phyloP scores from a whole-genome alignment of 2,797 vertebrate genomes.

The Cephalopachus bancanus region DNA sequence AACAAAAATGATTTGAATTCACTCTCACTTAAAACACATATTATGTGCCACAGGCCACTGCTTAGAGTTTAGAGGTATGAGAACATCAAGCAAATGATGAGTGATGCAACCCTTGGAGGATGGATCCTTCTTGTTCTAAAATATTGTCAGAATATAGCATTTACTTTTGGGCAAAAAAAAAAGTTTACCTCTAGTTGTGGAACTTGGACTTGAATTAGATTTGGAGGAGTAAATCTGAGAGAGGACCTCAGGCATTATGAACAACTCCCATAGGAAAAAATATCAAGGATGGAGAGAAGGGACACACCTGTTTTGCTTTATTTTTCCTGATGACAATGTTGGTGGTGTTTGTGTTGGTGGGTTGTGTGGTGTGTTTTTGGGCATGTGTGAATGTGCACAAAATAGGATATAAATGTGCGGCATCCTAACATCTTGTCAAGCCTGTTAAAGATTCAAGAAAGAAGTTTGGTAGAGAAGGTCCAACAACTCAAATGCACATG shows the following conservation, averaged over 20 bases:
- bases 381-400: neutral
- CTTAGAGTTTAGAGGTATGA: neutral
- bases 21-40: neutral
- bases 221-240: neutral
- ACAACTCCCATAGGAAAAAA: neutral
- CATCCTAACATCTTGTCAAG: neutral
- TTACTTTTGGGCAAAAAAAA: neutral
- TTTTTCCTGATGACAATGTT: neutral
- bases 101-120: neutral
- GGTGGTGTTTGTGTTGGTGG: neutral
- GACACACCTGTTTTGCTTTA: neutral
- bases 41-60: neutral
- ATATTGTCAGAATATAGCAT: neutral
- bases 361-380: neutral
- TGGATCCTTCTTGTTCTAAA: neutral
- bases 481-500: neutral
- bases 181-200: neutral
- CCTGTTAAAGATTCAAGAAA: neutral
- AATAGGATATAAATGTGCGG: neutral
- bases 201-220: constrained; percentile 45
- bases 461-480: neutral
- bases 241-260: neutral
- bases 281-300: constrained; percentile 8
- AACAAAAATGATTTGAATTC: neutral
- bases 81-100: neutral